Base-by-base conservation (phyloP, 2,888 invertebrate genomes). In the Ommatoiulus sabulosus region DNA sequence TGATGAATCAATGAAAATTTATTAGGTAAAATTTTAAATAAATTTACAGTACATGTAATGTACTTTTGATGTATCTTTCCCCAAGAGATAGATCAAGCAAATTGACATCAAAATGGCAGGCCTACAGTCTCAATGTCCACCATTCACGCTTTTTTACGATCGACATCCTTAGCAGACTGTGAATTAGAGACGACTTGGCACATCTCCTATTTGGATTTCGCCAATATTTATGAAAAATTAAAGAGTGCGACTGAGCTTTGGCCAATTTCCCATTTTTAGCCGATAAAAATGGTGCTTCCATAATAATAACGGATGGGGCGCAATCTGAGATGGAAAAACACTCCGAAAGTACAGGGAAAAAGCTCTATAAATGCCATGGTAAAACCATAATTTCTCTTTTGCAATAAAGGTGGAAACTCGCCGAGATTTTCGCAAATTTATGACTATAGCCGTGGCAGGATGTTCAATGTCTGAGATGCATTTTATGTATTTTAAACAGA, bases 151-250 rank as follows among this genome's bases (percentile, higher is more conserved):
- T 24, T n/a, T 72, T 72, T 72, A 72, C 24, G 24, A 24, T 72
- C 24, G 24, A 24, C 24, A 72, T 72, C 72, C 72, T 72, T 72
- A 72, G 72, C 10, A 72, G n/a, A n/a, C n/a, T n/a, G 10, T 24
- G 72, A 72, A 72, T 72, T 72, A 24, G 10, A 72, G 72, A 24
- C n/a, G 24, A 72, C 24, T 72, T 72, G 72, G 72, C 72, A 72
- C 72, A 24, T 72, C 8, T 72, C 72, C 72, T 72, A 72, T 72
- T 72, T 72, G 72, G 72, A 10, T 72, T 72, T 72, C 72, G 72
- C 72, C 72, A 72, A 72, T 72, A 72, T 72, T 72, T 72, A 72
- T 72, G 72, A 72, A 72, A 72, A 72, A 72, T 72, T 72, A 72
- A 72, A 72, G 72, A 72, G 24, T 20, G 24, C 24, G 72, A 72